phyloP scores from a whole-genome alignment of 2,113 vertebrate genomes.

The Elachura formosa region DNA sequence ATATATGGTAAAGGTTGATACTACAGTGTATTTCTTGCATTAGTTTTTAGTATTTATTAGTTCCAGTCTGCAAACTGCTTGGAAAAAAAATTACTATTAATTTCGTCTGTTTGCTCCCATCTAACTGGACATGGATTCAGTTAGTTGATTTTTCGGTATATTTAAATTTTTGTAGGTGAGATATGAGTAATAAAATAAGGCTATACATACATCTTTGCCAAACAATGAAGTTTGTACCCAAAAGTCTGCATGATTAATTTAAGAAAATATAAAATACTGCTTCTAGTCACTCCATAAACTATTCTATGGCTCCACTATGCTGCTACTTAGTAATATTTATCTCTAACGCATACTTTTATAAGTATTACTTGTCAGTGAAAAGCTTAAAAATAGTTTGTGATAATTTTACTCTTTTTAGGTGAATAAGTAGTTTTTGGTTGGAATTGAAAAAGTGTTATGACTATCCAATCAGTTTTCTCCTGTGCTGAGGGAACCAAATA shows the following conservation, averaged over 20 bases:
- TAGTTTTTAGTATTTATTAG: neutral
- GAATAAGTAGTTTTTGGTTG: neutral
- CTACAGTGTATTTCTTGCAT: neutral
- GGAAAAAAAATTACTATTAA: neutral
- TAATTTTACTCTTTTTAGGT: neutral
- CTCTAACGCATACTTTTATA: neutral
- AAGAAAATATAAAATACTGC: neutral
- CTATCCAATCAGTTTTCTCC: neutral
- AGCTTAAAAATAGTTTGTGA: neutral
- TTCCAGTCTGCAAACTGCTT: neutral
- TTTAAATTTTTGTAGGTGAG: conserved; percentile 1
- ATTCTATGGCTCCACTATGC: neutral
- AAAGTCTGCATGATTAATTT: conserved; percentile 3
- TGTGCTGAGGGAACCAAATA: neutral
- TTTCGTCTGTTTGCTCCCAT: neutral
- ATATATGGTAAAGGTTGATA: neutral
- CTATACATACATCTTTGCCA: neutral
- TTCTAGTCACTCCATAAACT: neutral
- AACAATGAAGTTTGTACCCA: neutral
- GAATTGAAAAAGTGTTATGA: neutral
- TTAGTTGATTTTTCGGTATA: neutral
- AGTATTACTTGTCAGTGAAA: conserved; percentile 9
- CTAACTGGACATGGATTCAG: neutral
- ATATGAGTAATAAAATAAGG: neutral
- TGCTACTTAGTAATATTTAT: neutral